Evolutionary conservation across 2,888 invertebrate species (phyloP), one percentile per base, ranked within the genome.

Genomic region (Eudemis profundana): DNA sequence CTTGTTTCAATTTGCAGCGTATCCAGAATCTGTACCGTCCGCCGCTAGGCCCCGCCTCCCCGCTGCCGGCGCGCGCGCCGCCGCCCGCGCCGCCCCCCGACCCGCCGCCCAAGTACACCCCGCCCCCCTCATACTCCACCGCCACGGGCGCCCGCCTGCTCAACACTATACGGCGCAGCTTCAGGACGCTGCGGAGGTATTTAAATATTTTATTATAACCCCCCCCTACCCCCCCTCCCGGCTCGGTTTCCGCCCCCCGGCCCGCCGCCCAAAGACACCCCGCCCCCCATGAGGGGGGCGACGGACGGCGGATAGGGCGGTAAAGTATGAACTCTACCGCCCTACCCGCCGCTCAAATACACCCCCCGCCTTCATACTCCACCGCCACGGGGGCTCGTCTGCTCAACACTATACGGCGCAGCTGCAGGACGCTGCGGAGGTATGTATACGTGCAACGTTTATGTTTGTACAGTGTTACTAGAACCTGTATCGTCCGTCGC

Each of bases 71-170:
- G 46, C 56, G 47, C 65, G 95, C 60, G 44, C 17, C 57, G 51
- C 69, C 53, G 15, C 40, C 40, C 57, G 27, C 38, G 38, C 74
- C 78, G 15, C 72, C 83, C 0, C 78, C 86, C 62, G 97, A 97
- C 90, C 97, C 97, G 1, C 97, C 97, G 3, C 98, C 98, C 54
- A 98, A 98, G 84, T 98, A 98, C 87, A 98, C 97, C 0, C 98
- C 98, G 0, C 98, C 98, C 1, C 98, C 98, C 0, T 97, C 97
- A 0, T 98, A 98, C 82, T 97, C 97, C 29, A 97, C 97, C 3
- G 98, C 98, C 0, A 98, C 98, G 0, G 97, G 98, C 1, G 97
- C 97, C 0, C 88, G 97, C 40, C 93, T 97, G 65, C 93, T 97
- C 0, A 95, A 96, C 77, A 97, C 97, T 72, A 93, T 97, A 53